These are phyloP conservation scores for Phrynocephalus guinanensis DNA, from an alignment of 2,797 vertebrate species.

Conservation along the genomic window DNA sequence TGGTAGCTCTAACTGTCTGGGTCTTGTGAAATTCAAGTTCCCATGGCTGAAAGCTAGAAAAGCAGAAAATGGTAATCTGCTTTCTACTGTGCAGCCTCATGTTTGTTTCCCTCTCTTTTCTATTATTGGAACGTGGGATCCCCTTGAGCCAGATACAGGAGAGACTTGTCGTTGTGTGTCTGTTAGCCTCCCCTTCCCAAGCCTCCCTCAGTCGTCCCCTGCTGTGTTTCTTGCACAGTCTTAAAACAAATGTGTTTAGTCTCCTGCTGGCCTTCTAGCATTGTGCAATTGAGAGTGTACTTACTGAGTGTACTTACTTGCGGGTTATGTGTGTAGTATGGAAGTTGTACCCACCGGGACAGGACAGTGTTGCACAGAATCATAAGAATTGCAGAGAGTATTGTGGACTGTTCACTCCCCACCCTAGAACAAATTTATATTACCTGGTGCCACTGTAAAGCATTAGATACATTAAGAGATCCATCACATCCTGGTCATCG, in stretches of 20 bases:
- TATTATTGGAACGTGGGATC: neutral
- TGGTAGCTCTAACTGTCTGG: neutral
- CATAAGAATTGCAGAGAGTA: too few relatives aligned
- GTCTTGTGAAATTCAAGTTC: conserved; percentile 12
- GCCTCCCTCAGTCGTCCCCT: too few relatives aligned
- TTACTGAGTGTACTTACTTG: too few relatives aligned
- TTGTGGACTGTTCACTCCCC: too few relatives aligned
- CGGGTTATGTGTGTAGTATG: too few relatives aligned
- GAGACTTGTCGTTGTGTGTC: neutral
- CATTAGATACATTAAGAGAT: too few relatives aligned
- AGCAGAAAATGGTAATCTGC: neutral
- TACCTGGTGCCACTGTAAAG: too few relatives aligned
- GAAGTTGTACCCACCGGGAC: too few relatives aligned
- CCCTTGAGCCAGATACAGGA: neutral
- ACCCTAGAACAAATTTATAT: too few relatives aligned
- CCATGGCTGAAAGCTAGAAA: conserved; percentile 7
- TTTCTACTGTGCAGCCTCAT: neutral
- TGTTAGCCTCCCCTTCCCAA: neutral
- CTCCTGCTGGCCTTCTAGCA: neutral
- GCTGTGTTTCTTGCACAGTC: neutral
- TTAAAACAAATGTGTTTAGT: neutral
- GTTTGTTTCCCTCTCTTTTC: neutral
- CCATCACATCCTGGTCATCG: too few relatives aligned
- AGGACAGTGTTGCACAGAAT: too few relatives aligned
- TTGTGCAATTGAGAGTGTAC: too few relatives aligned